Base-by-base conservation (phyloP, 2,797 vertebrate species). In the Semaprochilodus insignis region DNA sequence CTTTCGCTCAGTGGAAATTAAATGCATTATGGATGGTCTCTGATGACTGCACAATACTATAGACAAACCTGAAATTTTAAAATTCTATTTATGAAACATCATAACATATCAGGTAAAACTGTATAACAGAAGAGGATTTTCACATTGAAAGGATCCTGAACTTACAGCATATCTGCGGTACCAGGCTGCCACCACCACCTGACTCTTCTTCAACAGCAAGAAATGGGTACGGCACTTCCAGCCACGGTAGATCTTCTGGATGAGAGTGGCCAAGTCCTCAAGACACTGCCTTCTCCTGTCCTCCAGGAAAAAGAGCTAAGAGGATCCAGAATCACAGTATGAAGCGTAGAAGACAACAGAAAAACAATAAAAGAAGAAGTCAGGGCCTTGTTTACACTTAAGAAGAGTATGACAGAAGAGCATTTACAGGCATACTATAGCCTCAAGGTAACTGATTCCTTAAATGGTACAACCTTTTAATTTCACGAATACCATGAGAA, bases 231-330 rank as follows among this genome's bases (percentile, higher is more conserved):
- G 97, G 81, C 96, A 96, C 88, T 97, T 98, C 97, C 97, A 99
- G 0, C 98, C 98, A 3, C 97, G 95, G 88, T 98, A 99, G 92
- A 99, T 97, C 94, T 99, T 99, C 91, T 94, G 97, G 88, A 99
- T 99, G 51, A 99, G 96, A 0, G 96, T 94, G 80, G 98, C 97
- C 85, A 99, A 92, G 88, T 98, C 96, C 82, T 99, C 93, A 69
- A 99, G 91, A 23, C 97, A 95, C 40, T 95, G 95, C 88, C 96
- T 97, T 85, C 98, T 95, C 85, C 94, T 91, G 79, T 99, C 97
- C 92, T 99, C 98, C 65, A 99, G 88, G 84, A 95, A 96, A 92
- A 99, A 99, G 74, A 99, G 95, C 98, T 99, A 83, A 4, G 40
- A 31, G 21, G 66, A 74, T 63, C 60, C 11, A 66, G 16, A 40